Conservation (phyloP, 2,113 vertebrate genomes). For the Lota lota region DNA sequence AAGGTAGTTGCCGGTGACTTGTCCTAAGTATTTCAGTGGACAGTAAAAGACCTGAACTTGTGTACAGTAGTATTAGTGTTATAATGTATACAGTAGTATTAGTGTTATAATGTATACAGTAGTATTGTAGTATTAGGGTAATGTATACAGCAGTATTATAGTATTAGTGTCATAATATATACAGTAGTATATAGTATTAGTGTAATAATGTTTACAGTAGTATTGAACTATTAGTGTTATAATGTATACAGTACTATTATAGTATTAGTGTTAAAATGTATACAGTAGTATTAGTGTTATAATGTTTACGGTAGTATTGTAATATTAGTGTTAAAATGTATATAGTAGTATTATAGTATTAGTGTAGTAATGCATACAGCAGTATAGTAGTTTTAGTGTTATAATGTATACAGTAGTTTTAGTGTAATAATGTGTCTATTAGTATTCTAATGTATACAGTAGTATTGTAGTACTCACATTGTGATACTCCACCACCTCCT, state of each 20-base stretch:
- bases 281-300: not conserved
- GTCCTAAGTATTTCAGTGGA: no score
- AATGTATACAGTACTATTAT: not conserved
- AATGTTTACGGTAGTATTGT: no score
- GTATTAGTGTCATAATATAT: no score
- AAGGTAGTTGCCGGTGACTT: no score
- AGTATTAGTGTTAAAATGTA: not conserved
- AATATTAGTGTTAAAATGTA: no score
- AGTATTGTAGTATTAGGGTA: not conserved
- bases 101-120: not conserved
- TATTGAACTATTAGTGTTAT: not conserved
- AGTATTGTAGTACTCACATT: constrained; percentile 69
- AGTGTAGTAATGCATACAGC: not conserved
- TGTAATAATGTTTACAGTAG: no score
- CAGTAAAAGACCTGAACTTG: no score
- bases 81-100: not conserved
- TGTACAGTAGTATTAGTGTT: not conserved
- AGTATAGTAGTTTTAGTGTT: not conserved
- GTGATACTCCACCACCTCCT: constrained; percentile 87
- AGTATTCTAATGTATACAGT: not conserved
- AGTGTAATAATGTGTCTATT: not conserved
- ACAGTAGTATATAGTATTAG: no score
- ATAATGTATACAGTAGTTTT: not conserved
- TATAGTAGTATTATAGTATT: no score
- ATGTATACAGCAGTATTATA: not conserved